These are phyloP conservation scores for Aurelia sp. DNA, from an alignment of 30 jellyfish, hydroid and myxozoan genomes.

Conservation along the genomic window DNA sequence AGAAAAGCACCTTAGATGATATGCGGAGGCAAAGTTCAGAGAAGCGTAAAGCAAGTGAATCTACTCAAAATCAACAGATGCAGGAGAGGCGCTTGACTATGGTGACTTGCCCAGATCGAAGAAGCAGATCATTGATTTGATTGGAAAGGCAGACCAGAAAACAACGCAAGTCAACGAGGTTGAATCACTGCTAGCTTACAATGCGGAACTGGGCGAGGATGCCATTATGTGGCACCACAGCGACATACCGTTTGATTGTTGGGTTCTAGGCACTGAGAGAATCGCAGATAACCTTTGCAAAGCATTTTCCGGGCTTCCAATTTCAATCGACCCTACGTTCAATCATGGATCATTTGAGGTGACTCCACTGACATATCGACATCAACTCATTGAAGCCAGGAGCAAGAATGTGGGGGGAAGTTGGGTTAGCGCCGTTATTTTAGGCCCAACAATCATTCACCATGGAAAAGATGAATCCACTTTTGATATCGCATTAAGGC, in stretches of 20 bases:
- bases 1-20: too few species aligned
- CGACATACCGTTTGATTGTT: conserved; percentile 4
- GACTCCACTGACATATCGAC: conserved; percentile 14
- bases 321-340: conserved; percentile 16
- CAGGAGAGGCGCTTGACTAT: too few species aligned
- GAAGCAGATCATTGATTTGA: too few species aligned
- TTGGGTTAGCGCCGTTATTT: background rate
- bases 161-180: too few species aligned
- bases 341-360: conserved; percentile 10
- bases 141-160: too few species aligned
- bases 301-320: background rate
- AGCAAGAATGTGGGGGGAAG: background rate
- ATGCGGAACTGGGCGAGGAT: conserved; percentile 11
- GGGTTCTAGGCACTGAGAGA: conserved; percentile 6
- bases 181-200: conserved; percentile 13
- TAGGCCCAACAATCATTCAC: too few species aligned
- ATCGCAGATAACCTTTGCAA: conserved; percentile 1
- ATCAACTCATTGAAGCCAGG: conserved; percentile 10
- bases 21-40: too few species aligned
- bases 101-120: too few species aligned
- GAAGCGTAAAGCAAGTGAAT: too few species aligned
- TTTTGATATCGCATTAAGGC: too few species aligned
- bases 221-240: conserved; percentile 12
- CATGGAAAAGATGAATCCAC: too few species aligned
- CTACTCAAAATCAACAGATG: too few species aligned